These are phyloP conservation scores for Halocynthia roretzi DNA, from an alignment of 23 tunicate genomes.

Conservation along the genomic window DNA sequence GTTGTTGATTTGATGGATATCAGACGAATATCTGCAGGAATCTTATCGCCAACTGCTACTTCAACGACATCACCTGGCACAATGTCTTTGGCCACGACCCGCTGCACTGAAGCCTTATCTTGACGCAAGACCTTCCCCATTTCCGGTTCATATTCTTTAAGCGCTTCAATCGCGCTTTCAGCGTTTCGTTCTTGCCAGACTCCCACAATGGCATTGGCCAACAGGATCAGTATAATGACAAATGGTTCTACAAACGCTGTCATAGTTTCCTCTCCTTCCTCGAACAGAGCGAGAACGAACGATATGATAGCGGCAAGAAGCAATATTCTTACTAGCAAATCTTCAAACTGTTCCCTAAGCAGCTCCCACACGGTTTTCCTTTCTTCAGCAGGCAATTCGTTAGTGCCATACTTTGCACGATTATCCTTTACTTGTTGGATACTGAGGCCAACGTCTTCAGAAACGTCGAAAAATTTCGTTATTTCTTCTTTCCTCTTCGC, in stretches of 20 bases:
- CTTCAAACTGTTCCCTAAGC: slow-evolving; percentile 89
- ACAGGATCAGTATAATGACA: slow-evolving; percentile 78
- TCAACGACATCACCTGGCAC: slow-evolving; percentile 99
- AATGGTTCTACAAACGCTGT: slow-evolving; percentile 98
- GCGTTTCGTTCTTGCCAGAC: slow-evolving; percentile 99
- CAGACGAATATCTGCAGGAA: slow-evolving; percentile 95
- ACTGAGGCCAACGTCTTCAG: slow-evolving; percentile 45
- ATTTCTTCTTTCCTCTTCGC: slow-evolving; percentile 69
- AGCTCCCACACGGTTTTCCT: slow-evolving; percentile 71
- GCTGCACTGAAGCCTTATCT: slow-evolving; percentile 73
- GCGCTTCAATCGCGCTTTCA: slow-evolving; percentile 97
- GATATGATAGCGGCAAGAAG: slow-evolving; percentile 84
- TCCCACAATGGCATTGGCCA: slow-evolving; percentile 95
- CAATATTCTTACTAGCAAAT: slow-evolving; percentile 74
- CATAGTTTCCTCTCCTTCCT: slow-evolving; percentile 91
- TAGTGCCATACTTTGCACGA: slow-evolving; percentile 79
- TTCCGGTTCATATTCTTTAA: slow-evolving; percentile 99
- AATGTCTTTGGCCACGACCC: slow-evolving; percentile 73
- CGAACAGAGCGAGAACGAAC: slow-evolving; percentile 87
- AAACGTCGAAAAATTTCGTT: slow-evolving; percentile 61
- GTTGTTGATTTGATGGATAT: slow-evolving; percentile 86
- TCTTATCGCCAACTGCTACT: slow-evolving; percentile 98
- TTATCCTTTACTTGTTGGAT: slow-evolving; percentile 51
- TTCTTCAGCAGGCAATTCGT: slow-evolving; percentile 80
- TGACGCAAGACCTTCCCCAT: slow-evolving; percentile 92